Conservation (phyloP, 2,888 invertebrate species). For the Stenodema calcarata region DNA sequence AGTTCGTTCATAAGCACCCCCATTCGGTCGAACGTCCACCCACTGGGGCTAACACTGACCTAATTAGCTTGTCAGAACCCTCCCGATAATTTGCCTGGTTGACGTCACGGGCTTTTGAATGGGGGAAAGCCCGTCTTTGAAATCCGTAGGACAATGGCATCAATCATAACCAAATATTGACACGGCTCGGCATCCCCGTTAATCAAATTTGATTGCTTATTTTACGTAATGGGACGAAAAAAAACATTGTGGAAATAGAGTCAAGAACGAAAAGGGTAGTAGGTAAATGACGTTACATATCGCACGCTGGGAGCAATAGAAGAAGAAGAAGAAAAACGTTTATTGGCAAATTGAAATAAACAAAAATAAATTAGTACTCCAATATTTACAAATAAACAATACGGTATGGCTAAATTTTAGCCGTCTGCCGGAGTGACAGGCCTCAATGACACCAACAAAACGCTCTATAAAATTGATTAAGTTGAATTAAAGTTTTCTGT, state of each 20-base stretch:
- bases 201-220: background rate
- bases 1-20: background rate
- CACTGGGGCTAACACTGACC: background rate
- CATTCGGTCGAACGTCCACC: background rate
- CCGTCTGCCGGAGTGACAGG: too few species aligned
- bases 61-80: slow-evolving; percentile 15
- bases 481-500: too few species aligned
- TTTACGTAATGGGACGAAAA: background rate
- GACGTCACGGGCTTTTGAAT: background rate
- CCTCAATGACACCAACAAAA: too few species aligned
- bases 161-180: background rate
- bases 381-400: too few species aligned
- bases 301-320: too few species aligned
- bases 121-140: background rate
- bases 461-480: too few species aligned
- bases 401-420: too few species aligned
- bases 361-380: too few species aligned
- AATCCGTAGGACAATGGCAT: background rate
- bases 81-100: slow-evolving; percentile 7
- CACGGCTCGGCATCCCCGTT: background rate
- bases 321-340: too few species aligned
- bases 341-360: too few species aligned
- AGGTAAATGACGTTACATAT: too few species aligned
- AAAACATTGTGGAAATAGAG: background rate
- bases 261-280: too few species aligned